Evolutionary conservation across 2,888 invertebrate species (phyloP), one percentile per base, ranked within the genome.

Genomic region (Troilus luridus): DNA sequence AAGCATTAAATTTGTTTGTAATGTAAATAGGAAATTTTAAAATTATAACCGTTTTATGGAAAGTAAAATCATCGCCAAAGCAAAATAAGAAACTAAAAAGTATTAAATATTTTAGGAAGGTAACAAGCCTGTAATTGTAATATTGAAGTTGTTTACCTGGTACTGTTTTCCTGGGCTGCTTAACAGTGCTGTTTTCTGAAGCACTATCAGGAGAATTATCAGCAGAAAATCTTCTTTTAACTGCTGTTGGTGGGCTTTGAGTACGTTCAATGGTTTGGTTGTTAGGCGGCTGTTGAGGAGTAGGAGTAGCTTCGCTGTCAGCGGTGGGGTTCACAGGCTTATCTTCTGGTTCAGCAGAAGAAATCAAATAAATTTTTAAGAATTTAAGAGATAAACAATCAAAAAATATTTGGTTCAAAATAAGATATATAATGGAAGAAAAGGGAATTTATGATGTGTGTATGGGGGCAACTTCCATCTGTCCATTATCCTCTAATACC

Each of bases 101-200:
- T 77, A 27, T 14, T 88, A 14, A n/a, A 88, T 54, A 24, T 56
- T 56, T 41, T 41, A 41, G 41, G 41, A 41, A 41, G 41, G 41
- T 41, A 41, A 41, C 1, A 11, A 27, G 21, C 27, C 41, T 88
- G 12, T n/a, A 27, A 27, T n/a, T 88, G 8, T 12, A 27, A n/a
- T n/a, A 10, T 72, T n/a, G 0, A 67, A 88, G 72, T 91, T 54
- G 91, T 90, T 92, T 93, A 94, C 94, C 94, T 92, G 94, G 94
- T 91, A 94, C 93, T 59, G 94, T 94, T 93, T 94, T 95, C 91
- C 94, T 93, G 27, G 94, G 93, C 92, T 94, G 94, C 92, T 95
- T 94, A 5, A 93, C 93, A 41, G 94, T 93, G 19, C 93, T 93
- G 5, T 94, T 93, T 21, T 93, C 93, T 6, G 93, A 92, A 0